A percentile compares a stretch with the other conserved stretches of the same genome.
Conservation (phyloP, 2,113 vertebrate genomes). For the Lathamus discolor region DNA sequence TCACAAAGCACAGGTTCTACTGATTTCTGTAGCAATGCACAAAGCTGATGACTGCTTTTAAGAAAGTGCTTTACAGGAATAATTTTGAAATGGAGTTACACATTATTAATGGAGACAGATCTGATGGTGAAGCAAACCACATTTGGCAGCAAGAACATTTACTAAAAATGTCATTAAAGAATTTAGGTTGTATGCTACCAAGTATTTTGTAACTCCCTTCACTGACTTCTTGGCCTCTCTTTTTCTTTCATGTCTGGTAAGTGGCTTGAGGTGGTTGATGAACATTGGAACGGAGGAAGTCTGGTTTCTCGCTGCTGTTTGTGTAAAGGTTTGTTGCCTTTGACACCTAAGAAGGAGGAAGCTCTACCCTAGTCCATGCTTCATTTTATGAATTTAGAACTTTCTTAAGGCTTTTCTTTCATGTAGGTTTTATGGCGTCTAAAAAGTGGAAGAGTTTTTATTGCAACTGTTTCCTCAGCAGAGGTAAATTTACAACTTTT, state of each 20-base stretch:
- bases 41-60: neutral
- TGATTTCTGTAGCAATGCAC: neutral
- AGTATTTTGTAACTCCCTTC: conserved; percentile 42
- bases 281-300: conserved; percentile 24
- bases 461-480: neutral
- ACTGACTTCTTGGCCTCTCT: conserved; percentile 37
- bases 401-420: conserved; percentile 5
- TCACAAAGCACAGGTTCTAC: neutral
- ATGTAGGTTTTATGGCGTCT: neutral
- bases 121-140: conserved; percentile 46
- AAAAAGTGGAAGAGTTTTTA: neutral
- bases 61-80: neutral
- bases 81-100: neutral
- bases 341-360: conserved; percentile 30
- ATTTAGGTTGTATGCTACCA: conserved; percentile 22
- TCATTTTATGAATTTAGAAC: neutral
- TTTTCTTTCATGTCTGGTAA: conserved; percentile 48
- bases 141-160: conserved; percentile 48
- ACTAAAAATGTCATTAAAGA: conserved; percentile 48
- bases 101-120: conserved; percentile 50
- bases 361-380: neutral
- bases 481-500: neutral
- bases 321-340: conserved; percentile 21
- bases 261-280: conserved; percentile 37
- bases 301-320: conserved; percentile 23